Evolutionary conservation across 2,113 vertebrate species (phyloP), one percentile per base, ranked within the genome.

Genomic region (Sorex araneus): DNA sequence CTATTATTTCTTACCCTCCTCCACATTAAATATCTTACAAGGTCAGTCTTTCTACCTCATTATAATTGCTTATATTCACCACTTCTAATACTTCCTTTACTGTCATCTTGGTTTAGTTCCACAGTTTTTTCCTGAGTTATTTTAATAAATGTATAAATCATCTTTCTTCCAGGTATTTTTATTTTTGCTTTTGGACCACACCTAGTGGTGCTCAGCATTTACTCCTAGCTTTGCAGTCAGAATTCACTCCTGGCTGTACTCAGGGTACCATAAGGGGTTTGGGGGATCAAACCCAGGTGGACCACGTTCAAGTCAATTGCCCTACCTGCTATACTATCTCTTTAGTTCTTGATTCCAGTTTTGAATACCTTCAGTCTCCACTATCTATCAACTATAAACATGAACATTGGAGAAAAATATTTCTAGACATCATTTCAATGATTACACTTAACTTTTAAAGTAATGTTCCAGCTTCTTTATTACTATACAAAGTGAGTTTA

Each of bases 401-500:
- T 54, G 3, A 89, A 73, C n/a, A 19, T 71, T 76, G 16, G 88
- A n/a, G 18, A 63, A 87, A 67, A 84, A n/a, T 7, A 40, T 36
- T 60, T 81, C 10, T 90, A 40, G 79, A 91, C 84, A 7, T 71
- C n/a, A 11, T 2, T 63, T 80, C 30, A 75, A 4, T 85, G 57
- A 50, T 30, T 92, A 16, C 60, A 63, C 34, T 60, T 32, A 60
- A 28, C 28, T 94, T 87, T 96, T 36, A 85, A 40, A 47, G 73
- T 90, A 81, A 78, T 83, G 83, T n/a, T 67, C 50, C 82, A 96
- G 87, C 34, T 87, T 94, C 40, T 74, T 88, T 45, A 19, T 91
- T 90, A 63, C n/a, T 64, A 25, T 70, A 25, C 6, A 63, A 94
- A 67, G 8, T 5, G 2, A 83, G 70, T 75, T 85, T 83, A 70